Base-by-base conservation (phyloP, 2,113 vertebrate genomes). In the Mus spicilegus region DNA sequence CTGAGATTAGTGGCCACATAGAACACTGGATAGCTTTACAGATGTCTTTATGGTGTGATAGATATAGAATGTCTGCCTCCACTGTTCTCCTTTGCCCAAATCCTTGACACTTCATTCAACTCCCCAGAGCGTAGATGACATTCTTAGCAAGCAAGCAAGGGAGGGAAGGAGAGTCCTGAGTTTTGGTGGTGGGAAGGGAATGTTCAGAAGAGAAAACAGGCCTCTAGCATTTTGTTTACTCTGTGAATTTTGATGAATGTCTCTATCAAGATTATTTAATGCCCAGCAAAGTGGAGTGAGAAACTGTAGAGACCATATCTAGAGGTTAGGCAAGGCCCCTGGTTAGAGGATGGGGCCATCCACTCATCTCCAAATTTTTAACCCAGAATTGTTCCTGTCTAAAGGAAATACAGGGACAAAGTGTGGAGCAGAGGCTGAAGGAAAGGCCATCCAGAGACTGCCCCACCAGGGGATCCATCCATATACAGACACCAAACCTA, bases 71-170 rank as follows among this genome's bases (percentile, higher is more conserved):
- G 42, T 16, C 26, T 19, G 63, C 42, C 16, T 13, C 42, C 11
- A 36, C 2, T 9, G 36, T 30, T 19, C 9, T 82, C 17, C 11
- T 24, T 58, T 56, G 42, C 17, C 54, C 7, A 19, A 70, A 65
- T 49, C 19, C 80, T 91, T 54, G 36, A 93, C 90, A 76, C 65
- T 20, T 22, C 16, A 9, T 9, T 26, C 16, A 14, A 12, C 86
- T 67, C 58, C 61, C 30, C 56, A 65, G 26, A 93, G 16, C 4
- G 36, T 69, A 26, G 20, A 56, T 36, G 30, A 22, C 22, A 28
- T 93, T 63, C 30, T 86, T 81, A 42, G 19, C n/a, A 87, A 89
- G 56, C 42, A 94, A 90, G 56, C 42, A 94, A 90, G 70, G 5
- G 72, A 90, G 65, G 33, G 92, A 78, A 54, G 7, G 11, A 20